A percentile compares a stretch with the other conserved stretches of the same genome.
Evolutionary conservation across 1,140 invertebrate species (phyloP).

Genomic region (Neuroterus valhalla): DNA sequence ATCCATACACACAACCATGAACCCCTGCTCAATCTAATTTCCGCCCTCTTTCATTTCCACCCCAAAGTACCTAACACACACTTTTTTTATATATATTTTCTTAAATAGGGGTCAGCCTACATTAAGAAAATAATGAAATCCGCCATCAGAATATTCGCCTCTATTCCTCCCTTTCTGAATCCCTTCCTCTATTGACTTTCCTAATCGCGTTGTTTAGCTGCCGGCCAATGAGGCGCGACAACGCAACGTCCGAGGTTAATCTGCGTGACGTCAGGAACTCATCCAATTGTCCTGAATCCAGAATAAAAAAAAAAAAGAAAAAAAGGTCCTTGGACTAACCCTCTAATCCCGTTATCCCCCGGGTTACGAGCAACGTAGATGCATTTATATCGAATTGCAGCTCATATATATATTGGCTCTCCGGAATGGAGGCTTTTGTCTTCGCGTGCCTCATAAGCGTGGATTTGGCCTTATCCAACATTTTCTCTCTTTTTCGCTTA

Average conservation of each 20-base stretch:
- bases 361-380: conserved; percentile 67
- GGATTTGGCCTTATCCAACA: conserved; percentile 69
- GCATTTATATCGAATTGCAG: conserved; percentile 73
- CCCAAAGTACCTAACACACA: background rate
- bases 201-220: conserved; percentile 29
- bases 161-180: conserved; percentile 8
- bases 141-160: background rate
- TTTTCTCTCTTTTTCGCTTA: conserved; percentile 41
- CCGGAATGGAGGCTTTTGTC: conserved; percentile 72
- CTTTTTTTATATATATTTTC: conserved; percentile 8
- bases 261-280: conserved; percentile 53
- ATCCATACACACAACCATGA: no score
- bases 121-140: conserved; percentile 28
- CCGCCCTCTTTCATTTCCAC: background rate
- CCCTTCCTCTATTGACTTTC: conserved; percentile 20
- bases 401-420: conserved; percentile 66
- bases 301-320: conserved; percentile 37
- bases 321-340: conserved; percentile 60
- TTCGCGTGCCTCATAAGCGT: conserved; percentile 70
- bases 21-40: no score
- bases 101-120: conserved; percentile 15
- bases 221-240: conserved; percentile 24
- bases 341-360: conserved; percentile 63
- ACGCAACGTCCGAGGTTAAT: conserved; percentile 43
- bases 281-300: conserved; percentile 50